These are phyloP conservation scores for Cydia strobilella DNA, from an alignment of 1,140 invertebrate species.

Conservation along the genomic window DNA sequence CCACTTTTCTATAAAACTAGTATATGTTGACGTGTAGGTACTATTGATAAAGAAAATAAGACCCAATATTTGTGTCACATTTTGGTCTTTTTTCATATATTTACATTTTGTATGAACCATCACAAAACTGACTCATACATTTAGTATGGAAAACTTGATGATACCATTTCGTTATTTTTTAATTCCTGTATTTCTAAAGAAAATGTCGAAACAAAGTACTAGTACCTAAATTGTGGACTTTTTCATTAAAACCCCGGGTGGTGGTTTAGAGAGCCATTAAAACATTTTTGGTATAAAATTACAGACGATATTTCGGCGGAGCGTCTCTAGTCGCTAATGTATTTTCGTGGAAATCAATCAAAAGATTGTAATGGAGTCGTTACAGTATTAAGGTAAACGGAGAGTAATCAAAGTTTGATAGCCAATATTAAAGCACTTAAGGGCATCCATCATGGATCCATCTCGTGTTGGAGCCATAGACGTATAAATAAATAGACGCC, in stretches of 20 bases:
- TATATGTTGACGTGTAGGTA: too few relatives aligned
- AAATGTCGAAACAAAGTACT: too few relatives aligned
- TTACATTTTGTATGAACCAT: too few relatives aligned
- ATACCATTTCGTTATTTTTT: too few relatives aligned
- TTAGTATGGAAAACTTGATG: too few relatives aligned
- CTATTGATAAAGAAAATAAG: neutral
- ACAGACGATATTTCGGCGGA: neutral
- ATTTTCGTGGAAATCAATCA: constrained; percentile 14
- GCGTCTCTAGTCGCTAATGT: neutral
- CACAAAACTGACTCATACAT: too few relatives aligned
- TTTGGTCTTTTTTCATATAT: neutral
- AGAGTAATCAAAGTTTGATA: constrained; percentile 26
- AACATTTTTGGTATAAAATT: constrained; percentile 1
- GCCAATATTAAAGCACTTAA: constrained; percentile 29
- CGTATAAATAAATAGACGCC: neutral
- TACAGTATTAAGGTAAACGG: constrained; percentile 14
- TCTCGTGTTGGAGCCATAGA: constrained; percentile 1
- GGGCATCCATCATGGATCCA: constrained; percentile 28
- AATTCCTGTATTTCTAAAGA: too few relatives aligned
- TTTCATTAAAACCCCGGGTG: neutral
- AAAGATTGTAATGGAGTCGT: neutral
- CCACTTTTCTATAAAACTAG: too few relatives aligned
- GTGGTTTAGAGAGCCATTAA: neutral
- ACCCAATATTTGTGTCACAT: constrained; percentile 5
- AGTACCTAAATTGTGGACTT: too few relatives aligned